A percentile compares a stretch with the other conserved stretches of the same genome.
Conservation (phyloP, 2,888 invertebrate genomes). For the Clitarchus hookeri region DNA sequence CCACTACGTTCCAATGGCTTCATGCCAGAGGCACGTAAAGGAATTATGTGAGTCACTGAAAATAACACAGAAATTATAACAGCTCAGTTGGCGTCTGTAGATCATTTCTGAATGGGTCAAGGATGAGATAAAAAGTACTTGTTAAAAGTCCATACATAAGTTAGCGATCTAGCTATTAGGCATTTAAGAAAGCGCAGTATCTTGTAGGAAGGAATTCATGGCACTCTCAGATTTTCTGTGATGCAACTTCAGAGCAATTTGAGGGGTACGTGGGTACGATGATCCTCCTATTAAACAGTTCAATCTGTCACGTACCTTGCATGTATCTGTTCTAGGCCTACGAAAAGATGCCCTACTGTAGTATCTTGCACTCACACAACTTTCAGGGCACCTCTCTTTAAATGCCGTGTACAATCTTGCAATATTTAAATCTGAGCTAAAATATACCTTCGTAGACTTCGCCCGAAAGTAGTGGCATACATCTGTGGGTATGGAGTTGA, state of each 20-base stretch:
- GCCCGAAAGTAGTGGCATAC: no score
- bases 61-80: background rate
- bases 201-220: background rate
- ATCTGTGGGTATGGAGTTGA: no score
- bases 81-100: background rate
- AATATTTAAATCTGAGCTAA: no score
- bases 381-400: no score
- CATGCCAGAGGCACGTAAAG: background rate
- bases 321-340: background rate
- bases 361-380: no score
- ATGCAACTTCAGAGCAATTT: slow-evolving; percentile 6
- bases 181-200: background rate
- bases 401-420: no score
- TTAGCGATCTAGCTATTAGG: background rate
- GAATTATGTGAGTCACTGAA: background rate
- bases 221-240: background rate
- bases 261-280: background rate
- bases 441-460: no score
- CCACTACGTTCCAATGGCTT: background rate
- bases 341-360: no score
- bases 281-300: slow-evolving; percentile 11
- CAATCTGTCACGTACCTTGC: slow-evolving; percentile 16
- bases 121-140: background rate
- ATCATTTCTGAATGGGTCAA: background rate
- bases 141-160: background rate